Conservation (phyloP, 2,888 invertebrate species). For the Cenopis cana region DNA sequence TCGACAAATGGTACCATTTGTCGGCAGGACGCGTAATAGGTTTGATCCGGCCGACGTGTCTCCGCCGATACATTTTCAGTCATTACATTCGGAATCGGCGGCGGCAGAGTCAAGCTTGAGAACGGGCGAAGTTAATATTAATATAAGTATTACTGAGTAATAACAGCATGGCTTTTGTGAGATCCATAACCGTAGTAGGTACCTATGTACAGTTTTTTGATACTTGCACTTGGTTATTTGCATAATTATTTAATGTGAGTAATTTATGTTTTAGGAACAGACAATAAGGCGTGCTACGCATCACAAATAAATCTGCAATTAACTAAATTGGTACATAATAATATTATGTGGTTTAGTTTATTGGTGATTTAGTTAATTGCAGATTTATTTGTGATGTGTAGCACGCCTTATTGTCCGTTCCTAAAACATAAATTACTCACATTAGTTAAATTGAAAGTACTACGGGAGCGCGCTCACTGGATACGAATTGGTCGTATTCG, state of each 20-base stretch:
- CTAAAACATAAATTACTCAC: no score
- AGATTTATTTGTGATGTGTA: no score
- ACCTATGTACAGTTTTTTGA: background rate
- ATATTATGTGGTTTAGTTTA: no score
- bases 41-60: constrained; percentile 52
- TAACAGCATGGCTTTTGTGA: background rate
- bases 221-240: background rate
- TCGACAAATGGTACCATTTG: constrained; percentile 66
- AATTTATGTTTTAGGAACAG: no score
- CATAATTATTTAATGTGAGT: background rate
- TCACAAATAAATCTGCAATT: no score
- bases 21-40: constrained; percentile 62
- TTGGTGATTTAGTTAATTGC: no score
- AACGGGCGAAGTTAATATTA: background rate
- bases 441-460: no score
- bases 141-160: background rate
- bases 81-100: constrained; percentile 7
- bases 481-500: no score
- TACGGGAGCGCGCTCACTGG: no score
- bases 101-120: background rate
- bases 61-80: constrained; percentile 50
- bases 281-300: no score
- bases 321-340: no score
- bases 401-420: no score
- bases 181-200: background rate